Evolutionary conservation across 2,797 vertebrate species (phyloP), one percentile per base, ranked within the genome.

Genomic region (Neostethus bicornis): DNA sequence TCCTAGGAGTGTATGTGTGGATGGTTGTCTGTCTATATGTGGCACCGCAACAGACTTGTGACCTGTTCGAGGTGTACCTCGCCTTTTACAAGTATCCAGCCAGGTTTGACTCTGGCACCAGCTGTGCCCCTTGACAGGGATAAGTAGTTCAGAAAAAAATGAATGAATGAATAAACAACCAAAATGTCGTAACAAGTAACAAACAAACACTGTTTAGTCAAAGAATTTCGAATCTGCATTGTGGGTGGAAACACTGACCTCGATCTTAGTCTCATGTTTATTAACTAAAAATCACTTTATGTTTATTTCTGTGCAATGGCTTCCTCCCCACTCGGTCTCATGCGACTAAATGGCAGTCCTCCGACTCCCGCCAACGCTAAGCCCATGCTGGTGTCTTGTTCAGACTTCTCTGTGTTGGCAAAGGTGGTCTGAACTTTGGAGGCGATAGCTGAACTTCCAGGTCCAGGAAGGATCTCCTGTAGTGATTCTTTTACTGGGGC

Each of bases 301-400:
- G 51, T 70, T 95, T 90, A 98, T 80, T 98, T 96, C 72, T 92
- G 95, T 66, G 92, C 86, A 2, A 93, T 81, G 68, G 92, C 83
- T 79, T 95, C 95, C 70, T 96, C 95, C 47, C 95, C 96, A 0
- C 92, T 95, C 2, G 95, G 94, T 70, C 95, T 92, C 65, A 95
- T 91, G 74, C 94, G 93, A 70, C 81, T 94, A 73, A 96, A 95
- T 59, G 90, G 87, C 65, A 93, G 89, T 65, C 92, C 94, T 72
- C 75, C 79, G 0, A 82, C 75, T 21, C 77, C 69, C 0, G 77
- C 4, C 29, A 81, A 47, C 0, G 59, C 74, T 23, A 75, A 45
- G 46, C 70, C 78, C 21, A 89, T 86, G 38, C 91, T 24, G 55
- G 90, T 88, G 64, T 94, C 92, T 0, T 85, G 77, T 52, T 92